Conservation (phyloP, 2,113 vertebrate species). For the Morone saxatilis region DNA sequence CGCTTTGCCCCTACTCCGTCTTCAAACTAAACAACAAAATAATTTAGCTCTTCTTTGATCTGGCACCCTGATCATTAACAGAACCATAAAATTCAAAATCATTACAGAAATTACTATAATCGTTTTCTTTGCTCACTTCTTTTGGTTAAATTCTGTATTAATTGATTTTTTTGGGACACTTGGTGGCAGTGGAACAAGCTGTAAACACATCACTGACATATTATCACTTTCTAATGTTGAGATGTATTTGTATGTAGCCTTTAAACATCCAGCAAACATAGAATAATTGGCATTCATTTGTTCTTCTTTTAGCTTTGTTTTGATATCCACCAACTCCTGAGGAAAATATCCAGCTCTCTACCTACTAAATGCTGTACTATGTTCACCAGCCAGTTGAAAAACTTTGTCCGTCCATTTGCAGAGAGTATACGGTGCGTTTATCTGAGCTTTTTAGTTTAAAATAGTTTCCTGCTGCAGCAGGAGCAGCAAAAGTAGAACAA, state of each 20-base stretch:
- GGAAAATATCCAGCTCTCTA: not conserved
- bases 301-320: not conserved
- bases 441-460: not conserved
- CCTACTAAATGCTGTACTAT: not conserved
- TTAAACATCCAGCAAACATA: not conserved
- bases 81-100: not conserved
- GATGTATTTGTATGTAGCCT: not conserved
- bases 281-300: not conserved
- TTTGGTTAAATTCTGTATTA: not conserved
- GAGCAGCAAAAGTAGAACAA: not conserved
- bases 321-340: not conserved
- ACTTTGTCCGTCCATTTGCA: too few relatives aligned
- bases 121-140: not conserved
- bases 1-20: too few relatives aligned
- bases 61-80: not conserved
- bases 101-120: not conserved
- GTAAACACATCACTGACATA: not conserved
- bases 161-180: not conserved
- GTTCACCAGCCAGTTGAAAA: too few relatives aligned
- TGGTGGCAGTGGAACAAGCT: too few relatives aligned
- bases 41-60: not conserved
- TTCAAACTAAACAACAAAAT: not conserved
- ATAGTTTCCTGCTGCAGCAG: not conserved
- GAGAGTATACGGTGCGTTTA: not conserved
- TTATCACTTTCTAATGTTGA: not conserved